Evolutionary conservation across 2,797 vertebrate species (phyloP), one percentile per base, ranked within the genome.

Genomic region (Cuculus canorus): DNA sequence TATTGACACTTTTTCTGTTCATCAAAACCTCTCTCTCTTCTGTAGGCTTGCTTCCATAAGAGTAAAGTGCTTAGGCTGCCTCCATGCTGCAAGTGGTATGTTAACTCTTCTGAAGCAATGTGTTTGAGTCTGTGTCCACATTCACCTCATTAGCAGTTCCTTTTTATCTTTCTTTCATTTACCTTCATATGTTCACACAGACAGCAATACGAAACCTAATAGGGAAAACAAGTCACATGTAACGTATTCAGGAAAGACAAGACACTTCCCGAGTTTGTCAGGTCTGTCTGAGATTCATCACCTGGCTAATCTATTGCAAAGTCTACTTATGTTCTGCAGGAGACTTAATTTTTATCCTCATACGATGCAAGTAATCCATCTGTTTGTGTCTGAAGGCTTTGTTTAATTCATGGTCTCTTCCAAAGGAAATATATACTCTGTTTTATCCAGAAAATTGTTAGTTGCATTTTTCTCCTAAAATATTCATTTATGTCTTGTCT

Each of bases 1-100:
- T 96, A 5, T 77, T 96, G 96, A 95, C 81, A 70, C 56, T 94
- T 96, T 32, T 45, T 63, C 83, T 79, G 66, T 95, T 96, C 94
- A 52, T 92, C 80, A 92, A 92, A 96, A 94, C 80, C 88, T 76
- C 82, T 84, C 79, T 88, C 86, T 75, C 79, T 59, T 86, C 66
- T 72, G 60, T 63, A 82, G 92, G 92, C 90, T 92, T 94, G 39
- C 88, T 93, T 86, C 87, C 70, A 33, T 72, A 56, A 60, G 59
- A 92, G 35, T 88, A 59, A 76, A 88, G 60, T 92, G 86, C 86
- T 92, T 76, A 72, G 88, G 39, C 83, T 96, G 63, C 83, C 81
- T 94, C 2, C 0, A 92, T 59, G 59, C 32, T 93, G 90, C 66
- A 93, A 88, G 65, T 84, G 80, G 57, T 90, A 83, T 3, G 8